Evolutionary conservation across 2,113 vertebrate genomes (phyloP), one percentile per base, ranked within the genome.

Genomic region (Plecotus auritus): DNA sequence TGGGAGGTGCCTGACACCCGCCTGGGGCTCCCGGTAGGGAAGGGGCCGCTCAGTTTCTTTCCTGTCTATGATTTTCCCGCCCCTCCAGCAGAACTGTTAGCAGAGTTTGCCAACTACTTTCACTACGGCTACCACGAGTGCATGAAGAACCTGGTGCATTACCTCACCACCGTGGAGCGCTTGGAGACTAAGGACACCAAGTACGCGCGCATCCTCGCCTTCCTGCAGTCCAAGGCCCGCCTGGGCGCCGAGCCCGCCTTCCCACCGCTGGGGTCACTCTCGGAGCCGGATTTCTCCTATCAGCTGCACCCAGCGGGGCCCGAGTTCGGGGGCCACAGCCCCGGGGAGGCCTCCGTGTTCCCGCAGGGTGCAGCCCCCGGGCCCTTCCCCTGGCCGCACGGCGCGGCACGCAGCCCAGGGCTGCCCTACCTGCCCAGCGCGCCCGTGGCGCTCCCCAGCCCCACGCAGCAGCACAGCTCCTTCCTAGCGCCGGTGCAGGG

Each of bases 41-140:
- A 61, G 70, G 16, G 61, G 28, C 22, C 11, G 22, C 51, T 42
- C 59, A 9, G 76, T 54, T 35, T 54, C 6, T 18, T 35, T 12
- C 45, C 16, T 82, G 76, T 37, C 69, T 20, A 3, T 9, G 10
- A 2, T 42, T 47, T 70, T 74, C 54, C 93, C 9, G 78, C 95
- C 20, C 28, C 94, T 95, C 42, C 97, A 98, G 99, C 99, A 97
- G 99, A 99, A 93, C 98, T 99, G 69, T 98, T 99, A 80, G 99
- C 99, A n/a, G 99, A 99, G 97, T 99, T 99, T 93, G 99, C 99
- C n/a, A 99, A 99, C 98, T 99, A 99, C 90, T 99, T 99, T 96
- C 99, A 99, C 98, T 99, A 99, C 18, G 99, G 99, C 93, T 99
- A 99, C 97, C 99, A 99, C 92, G 99, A 99, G 97, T 99, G 99